phyloP scores from a whole-genome alignment of 2,113 vertebrate species.

The Sander lucioperca region DNA sequence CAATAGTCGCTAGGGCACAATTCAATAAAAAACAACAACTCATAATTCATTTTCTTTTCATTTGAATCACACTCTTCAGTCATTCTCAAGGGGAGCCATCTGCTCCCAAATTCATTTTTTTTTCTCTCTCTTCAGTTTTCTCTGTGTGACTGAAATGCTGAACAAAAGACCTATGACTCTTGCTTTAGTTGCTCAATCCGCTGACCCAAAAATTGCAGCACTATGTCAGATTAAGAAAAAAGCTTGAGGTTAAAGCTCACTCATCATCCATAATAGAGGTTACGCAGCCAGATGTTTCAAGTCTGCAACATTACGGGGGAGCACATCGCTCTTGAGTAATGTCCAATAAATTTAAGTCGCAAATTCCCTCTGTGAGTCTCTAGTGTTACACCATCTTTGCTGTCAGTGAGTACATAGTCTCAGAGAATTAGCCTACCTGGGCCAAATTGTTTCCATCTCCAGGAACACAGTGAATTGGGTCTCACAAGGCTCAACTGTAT shows the following conservation, averaged over 20 bases:
- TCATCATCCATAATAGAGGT: conserved; percentile 41
- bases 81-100: conserved; percentile 63
- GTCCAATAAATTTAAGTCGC: conserved; percentile 42
- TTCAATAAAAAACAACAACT: conserved; percentile 26
- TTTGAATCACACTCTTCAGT: conserved; percentile 56
- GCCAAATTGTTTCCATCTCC: conserved; percentile 72
- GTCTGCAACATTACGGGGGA: background rate
- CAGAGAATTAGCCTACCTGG: conserved; percentile 56
- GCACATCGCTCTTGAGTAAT: conserved; percentile 13
- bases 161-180: conserved; percentile 24
- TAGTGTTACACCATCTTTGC: conserved; percentile 43
- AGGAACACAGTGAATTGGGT: conserved; percentile 45
- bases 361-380: conserved; percentile 15
- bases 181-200: conserved; percentile 16
- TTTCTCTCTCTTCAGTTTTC: background rate
- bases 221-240: conserved; percentile 11
- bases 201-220: conserved; percentile 23
- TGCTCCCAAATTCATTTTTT: conserved; percentile 40
- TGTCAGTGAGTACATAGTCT: conserved; percentile 52
- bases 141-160: conserved; percentile 11
- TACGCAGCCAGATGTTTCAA: conserved; percentile 50
- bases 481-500: conserved; percentile 55
- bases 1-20: conserved; percentile 13
- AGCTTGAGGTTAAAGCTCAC: conserved; percentile 23
- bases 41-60: conserved; percentile 59